Base-by-base conservation (phyloP, 2,888 invertebrate genomes). In the Drosophila peninsularis region DNA sequence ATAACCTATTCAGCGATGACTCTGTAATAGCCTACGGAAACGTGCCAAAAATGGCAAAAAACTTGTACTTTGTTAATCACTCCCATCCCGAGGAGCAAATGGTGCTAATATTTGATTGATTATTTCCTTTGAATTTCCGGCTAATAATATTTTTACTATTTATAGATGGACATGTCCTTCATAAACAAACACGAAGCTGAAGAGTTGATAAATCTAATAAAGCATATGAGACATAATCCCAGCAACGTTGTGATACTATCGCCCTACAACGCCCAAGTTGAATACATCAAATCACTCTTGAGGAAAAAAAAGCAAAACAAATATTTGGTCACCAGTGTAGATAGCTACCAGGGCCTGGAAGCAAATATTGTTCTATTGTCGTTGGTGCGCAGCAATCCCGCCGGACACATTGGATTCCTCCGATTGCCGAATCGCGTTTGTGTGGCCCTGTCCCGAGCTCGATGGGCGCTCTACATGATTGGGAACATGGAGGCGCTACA, bases 301-400 rank as follows among this genome's bases (percentile, higher is more conserved):
- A 9, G 2, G 6, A 17, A 32, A 19, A 19, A 32, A 19, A 30
- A 3, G 6, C 13, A 4, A 19, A 7, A 30, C 7, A 32, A 19
- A 4, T 47, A 47, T 32, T 19, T 27, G 30, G 94, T 96, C 21
- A 94, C 94, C 0, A 94, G 95, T 0, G 95, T 97, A 1, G 97
- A 97, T 90, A 96, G 96, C 89, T 97, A 94, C 85, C 97, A 97
- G 93, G 97, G 97, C 0, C 95, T 96, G 87, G 97, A 96, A 93
- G 95, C 94, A 88, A 95, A 95, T 89, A 96, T 97, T 83, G 95
- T 97, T 56, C 93, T 97, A 75, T 91, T 97, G 67, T 96, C 97
- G 0, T 91, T 97, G 14, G 97, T 97, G 0, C 94, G 97, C 87
- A 96, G 95, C 88, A 96, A 96, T 92, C 90, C 91, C 45, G 93